Base-by-base conservation (phyloP, 2,113 vertebrate species). In the Aleadryas rufinucha region DNA sequence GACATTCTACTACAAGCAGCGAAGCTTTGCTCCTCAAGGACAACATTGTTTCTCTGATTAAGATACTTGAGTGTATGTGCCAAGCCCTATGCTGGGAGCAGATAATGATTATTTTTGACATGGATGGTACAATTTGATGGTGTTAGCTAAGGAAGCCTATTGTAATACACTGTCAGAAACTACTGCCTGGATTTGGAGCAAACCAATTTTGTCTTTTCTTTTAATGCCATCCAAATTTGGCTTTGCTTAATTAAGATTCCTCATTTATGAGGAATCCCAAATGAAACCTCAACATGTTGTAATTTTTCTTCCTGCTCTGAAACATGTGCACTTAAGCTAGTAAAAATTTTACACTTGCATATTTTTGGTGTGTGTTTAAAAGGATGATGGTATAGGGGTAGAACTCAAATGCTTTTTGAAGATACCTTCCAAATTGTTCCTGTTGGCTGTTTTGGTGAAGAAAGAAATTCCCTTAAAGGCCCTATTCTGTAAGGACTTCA, bases 241-340 rank as follows among this genome's bases (percentile, higher is more conserved):
- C 37, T 87, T 89, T 95, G 41, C 61, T 87, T 95, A 94, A 92
- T 93, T 93, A 92, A 86, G 68, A 39, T 70, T 84, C 18, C 21
- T 80, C 33, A 23, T 77, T 90, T 96, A 76, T 82, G 66, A 87
- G 69, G 53, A 80, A 88, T 85, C 79, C 9, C 39, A 70, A 52
- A 66, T 3, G 26, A 95, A 94, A 72, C 68, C 49, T 83, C 54
- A 88, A 28, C 15, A 10, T 90, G 63, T 61, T 4, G 42, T 87
- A 85, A 39, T 65, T 86, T 93, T 78, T 95, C 42, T 84, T 78
- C 37, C 60, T 87, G 47, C 52, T 81, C 65, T 68, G 52, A 82
- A 94, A 84, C 27, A 71, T 79, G 63, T 80, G 76, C 84, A 84
- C 41, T 75, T 60, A 53, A 56, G 44, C 69, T 75, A 91, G 69